Conservation (phyloP, 2,797 vertebrate species). For the Manis javanica region DNA sequence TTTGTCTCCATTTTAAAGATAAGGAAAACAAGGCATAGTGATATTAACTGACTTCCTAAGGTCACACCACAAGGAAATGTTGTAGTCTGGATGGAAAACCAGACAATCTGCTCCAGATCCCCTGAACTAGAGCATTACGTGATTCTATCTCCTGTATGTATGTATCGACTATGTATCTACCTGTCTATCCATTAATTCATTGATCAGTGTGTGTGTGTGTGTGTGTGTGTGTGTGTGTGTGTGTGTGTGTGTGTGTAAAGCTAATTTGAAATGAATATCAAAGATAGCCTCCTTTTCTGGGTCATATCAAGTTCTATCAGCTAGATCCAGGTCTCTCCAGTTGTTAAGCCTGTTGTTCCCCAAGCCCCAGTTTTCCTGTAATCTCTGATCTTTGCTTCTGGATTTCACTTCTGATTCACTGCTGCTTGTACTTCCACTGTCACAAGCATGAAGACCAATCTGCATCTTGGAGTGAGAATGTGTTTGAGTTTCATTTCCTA, state of each 20-base stretch:
- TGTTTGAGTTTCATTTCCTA: conserved; percentile 7
- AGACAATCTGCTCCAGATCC: neutral
- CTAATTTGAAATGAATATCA: conserved; percentile 11
- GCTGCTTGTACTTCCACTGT: neutral
- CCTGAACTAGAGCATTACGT: neutral
- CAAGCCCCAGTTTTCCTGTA: neutral
- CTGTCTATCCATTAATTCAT: neutral
- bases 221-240: neutral
- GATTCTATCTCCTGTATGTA: neutral
- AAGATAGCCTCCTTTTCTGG: neutral
- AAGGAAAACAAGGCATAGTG: neutral
- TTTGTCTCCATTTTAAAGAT: neutral
- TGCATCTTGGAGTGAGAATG: neutral
- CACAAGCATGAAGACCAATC: neutral
- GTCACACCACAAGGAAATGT: neutral
- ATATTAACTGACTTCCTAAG: conserved; percentile 1
- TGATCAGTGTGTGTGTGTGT: neutral
- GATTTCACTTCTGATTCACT: neutral
- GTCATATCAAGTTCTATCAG: neutral
- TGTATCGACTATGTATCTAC: neutral
- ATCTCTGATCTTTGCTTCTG: neutral
- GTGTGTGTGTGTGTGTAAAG: neutral
- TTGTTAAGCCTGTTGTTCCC: neutral
- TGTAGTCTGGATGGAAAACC: neutral
- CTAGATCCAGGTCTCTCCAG: neutral